Conservation (phyloP, 2,888 invertebrate genomes). For the Lottia gigantea region DNA sequence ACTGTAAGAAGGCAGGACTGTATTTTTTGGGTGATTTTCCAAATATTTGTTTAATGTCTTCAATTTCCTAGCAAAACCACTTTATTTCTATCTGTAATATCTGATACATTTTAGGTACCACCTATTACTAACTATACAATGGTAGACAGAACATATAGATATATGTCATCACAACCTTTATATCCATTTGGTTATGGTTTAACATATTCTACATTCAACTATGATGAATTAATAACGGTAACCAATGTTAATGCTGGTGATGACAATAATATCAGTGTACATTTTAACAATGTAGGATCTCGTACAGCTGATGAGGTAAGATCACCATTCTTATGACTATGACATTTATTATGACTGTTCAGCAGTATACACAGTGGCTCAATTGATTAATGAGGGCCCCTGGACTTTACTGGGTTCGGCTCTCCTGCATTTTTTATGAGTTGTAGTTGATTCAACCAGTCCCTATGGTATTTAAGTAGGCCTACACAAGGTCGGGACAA, state of each 20-base stretch:
- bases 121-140: slow-evolving; percentile 48
- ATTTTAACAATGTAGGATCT: slow-evolving; percentile 49
- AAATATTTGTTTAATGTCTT: too few species aligned
- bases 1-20: too few species aligned
- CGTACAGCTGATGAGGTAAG: slow-evolving; percentile 58
- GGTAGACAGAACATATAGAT: slow-evolving; percentile 57
- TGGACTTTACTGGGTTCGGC: too few species aligned
- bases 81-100: background rate
- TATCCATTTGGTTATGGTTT: slow-evolving; percentile 49
- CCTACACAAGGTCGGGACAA: too few species aligned
- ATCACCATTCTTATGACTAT: background rate
- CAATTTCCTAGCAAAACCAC: too few species aligned
- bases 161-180: slow-evolving; percentile 42
- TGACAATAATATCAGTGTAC: slow-evolving; percentile 36
- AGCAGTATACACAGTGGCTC: too few species aligned
- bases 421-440: too few species aligned
- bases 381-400: too few species aligned
- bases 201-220: slow-evolving; percentile 40
- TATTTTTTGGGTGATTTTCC: too few species aligned
- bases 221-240: slow-evolving; percentile 26
- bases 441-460: too few species aligned
- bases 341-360: too few species aligned
- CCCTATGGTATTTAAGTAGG: too few species aligned
- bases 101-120: slow-evolving; percentile 34
- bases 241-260: slow-evolving; percentile 40